Evolutionary conservation across 92 coral and sea anemone genomes (phyloP).

Genomic region (Porites divaricata): DNA sequence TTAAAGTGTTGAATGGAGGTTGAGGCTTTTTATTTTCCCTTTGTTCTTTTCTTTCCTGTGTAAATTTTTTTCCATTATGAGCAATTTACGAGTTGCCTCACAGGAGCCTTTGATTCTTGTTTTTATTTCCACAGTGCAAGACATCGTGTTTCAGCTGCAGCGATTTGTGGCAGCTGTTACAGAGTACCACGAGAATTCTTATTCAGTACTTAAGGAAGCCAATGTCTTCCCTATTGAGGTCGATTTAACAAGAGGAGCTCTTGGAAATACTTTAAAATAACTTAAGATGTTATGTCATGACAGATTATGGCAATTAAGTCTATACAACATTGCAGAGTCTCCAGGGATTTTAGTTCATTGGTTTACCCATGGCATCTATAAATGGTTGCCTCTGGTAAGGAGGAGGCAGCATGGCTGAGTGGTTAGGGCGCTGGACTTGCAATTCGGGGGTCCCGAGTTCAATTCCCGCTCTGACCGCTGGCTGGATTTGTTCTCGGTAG

Average conservation of each 20-base stretch:
- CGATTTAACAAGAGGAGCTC: constrained; percentile 95
- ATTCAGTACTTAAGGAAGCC: constrained; percentile 89
- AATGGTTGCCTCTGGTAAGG: background rate
- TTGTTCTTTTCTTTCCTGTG: too few species aligned
- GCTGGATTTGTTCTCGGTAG: too few species aligned
- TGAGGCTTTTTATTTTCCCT: too few species aligned
- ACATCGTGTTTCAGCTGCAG: constrained; percentile 96
- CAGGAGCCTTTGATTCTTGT: background rate
- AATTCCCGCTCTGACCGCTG: too few species aligned
- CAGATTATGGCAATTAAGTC: too few species aligned
- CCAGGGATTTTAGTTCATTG: background rate
- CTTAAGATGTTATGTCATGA: background rate
- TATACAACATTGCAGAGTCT: background rate
- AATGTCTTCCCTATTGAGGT: constrained; percentile 99
- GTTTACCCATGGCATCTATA: background rate
- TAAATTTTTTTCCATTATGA: too few species aligned
- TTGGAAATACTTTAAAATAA: constrained; percentile 87
- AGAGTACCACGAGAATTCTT: constrained; percentile 87
- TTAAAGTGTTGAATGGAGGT: too few species aligned
- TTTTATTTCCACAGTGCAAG: constrained; percentile 83
- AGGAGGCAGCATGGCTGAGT: too few species aligned
- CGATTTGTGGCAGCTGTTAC: constrained; percentile 95
- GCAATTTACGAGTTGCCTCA: too few species aligned
- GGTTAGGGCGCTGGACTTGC: too few species aligned
- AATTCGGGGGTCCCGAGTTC: too few species aligned